Evolutionary conservation across 2,113 vertebrate genomes (phyloP), one percentile per base, ranked within the genome.

Genomic region (Psilopsiagon aurifrons): DNA sequence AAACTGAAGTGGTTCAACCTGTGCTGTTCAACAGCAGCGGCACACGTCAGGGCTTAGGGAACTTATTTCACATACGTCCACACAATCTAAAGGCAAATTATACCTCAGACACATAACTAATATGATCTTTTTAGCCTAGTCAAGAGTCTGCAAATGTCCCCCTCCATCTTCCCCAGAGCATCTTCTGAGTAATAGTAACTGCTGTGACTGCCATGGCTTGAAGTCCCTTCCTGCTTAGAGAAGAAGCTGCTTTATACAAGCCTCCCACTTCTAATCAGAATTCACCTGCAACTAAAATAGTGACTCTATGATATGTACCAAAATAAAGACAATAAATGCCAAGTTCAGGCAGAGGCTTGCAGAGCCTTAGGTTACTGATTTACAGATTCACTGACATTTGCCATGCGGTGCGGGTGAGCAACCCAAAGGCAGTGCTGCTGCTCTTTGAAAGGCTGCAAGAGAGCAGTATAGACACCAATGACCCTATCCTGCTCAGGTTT

Each of bases 351-450:
- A 7, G 20, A 86, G n/a, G 24, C 28, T 63, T 54, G 35, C 44
- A 43, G n/a, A 49, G 13, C 43, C 63, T 19, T 8, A n/a, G 39
- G 74, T 14, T 77, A 52, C 68, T 11, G 10, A 11, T 80, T 81
- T 35, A 28, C 49, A 44, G 70, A 86, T 12, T 19, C 17, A 52
- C 16, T 2, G 9, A 6, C 44, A 2, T 73, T 67, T 49, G 69
- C 37, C 1, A 1, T 3, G 28, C 0, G 0, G 17, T 0, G 0
- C 1, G 1, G 2, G 39, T 68, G 7, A 75, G 33, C n/a, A 6
- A 57, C 9, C 19, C 47, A 28, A 54, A 83, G 29, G 29, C 43
- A 54, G 18, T 17, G 46, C 63, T 25, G 57, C 31, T 37, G 35
- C 67, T 69, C 51, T 33, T 39, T 33, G 62, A 15, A 37, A 60